A percentile compares a stretch with the other conserved stretches of the same genome.
These are phyloP conservation scores for Amphipoea oculea DNA, from an alignment of 2,888 invertebrate species.

Conservation along the genomic window DNA sequence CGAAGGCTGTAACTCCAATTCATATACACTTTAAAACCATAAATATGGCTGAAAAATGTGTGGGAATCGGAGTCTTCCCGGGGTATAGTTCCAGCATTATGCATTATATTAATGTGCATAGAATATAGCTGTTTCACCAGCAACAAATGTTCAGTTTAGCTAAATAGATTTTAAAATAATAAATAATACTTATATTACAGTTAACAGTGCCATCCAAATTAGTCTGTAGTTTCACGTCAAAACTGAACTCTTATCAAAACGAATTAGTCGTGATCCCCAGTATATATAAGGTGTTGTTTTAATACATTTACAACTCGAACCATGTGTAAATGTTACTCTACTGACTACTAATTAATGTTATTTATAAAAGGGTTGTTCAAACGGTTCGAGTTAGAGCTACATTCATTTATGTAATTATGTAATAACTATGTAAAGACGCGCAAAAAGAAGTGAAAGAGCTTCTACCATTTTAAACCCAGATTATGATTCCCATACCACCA, in stretches of 20 bases:
- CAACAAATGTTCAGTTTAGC: slow-evolving; percentile 23
- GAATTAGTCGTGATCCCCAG: not conserved
- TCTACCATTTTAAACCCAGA: not conserved
- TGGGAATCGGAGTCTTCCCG: not conserved
- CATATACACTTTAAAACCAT: not conserved
- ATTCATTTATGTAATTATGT: not conserved
- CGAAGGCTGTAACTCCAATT: not conserved
- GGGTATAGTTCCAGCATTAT: not conserved
- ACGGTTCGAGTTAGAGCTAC: not conserved
- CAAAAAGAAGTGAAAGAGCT: not conserved
- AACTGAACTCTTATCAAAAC: slow-evolving; percentile 7
- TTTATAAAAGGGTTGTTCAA: not conserved
- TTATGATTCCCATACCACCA: not conserved
- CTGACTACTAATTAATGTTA: not conserved
- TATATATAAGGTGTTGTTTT: not conserved
- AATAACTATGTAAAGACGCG: slow-evolving; percentile 3
- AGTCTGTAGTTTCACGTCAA: slow-evolving; percentile 26
- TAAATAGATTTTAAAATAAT: slow-evolving; percentile 32
- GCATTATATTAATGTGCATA: slow-evolving; percentile 14
- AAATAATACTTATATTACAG: slow-evolving; percentile 52
- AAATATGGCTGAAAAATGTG: not conserved
- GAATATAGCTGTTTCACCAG: slow-evolving; percentile 25
- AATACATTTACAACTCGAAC: not conserved
- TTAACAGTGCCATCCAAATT: slow-evolving; percentile 35
- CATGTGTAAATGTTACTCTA: not conserved